Base-by-base conservation (phyloP, 2,888 invertebrate genomes). In the Melanotus villosus region DNA sequence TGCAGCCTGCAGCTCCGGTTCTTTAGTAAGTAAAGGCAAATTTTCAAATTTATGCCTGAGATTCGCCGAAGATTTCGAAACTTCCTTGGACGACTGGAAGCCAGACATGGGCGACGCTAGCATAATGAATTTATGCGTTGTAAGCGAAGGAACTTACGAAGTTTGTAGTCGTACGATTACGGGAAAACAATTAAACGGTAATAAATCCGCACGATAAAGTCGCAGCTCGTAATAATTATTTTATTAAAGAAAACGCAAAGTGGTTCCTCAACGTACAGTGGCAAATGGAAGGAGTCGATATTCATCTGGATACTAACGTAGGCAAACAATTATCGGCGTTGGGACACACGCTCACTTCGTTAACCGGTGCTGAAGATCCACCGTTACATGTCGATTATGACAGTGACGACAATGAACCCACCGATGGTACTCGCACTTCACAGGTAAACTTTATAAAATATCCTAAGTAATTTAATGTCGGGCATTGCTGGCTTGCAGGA, bases 231-330 rank as follows among this genome's bases (percentile, higher is more conserved):
- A 12, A 12, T 12, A 38, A 14, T 38, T 12, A 3, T 38, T 6
- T 18, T 45, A 21, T 56, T 58, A 34, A 82, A 90, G 95, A 95
- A 83, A 96, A 98, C 84, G 98, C 99, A 1, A 98, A 99, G 83
- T 99, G 99, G 99, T 91, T 98, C 80, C 87, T 99, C 66, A 98
- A 98, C 85, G 97, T 99, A 0, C 94, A 96, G 73, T 99, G 99
- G 97, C 95, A 98, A 86, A 99, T 99, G 99, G 96, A 98, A 84
- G 99, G 99, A 56, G 97, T 98, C 6, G 98, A 98, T 81, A 97
- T 98, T 74, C 97, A 98, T 83, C 86, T 98, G 64, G 98, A 98
- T 84, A 95, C 97, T 0, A 96, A 94, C 83, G 96, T 99, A 43
- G 99, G 99, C 59, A 97, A 98, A 83, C 95, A 98, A 80, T 87